Evolutionary conservation across 2,113 vertebrate species (phyloP), one percentile per base, ranked within the genome.

Genomic region (Scopus umbretta): DNA sequence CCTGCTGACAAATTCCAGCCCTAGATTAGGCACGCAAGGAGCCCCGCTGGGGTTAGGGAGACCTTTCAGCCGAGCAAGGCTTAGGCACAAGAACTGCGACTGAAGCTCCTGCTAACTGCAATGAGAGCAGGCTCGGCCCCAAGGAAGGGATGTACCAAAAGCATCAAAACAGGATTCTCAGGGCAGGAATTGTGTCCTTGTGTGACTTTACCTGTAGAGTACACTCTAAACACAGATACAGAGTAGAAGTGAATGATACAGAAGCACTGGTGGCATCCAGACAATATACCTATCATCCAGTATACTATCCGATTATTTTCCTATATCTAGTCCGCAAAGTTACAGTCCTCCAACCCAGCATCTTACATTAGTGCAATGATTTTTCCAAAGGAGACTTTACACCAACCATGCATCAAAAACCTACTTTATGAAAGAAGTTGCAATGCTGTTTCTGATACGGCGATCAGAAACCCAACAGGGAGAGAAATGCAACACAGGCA

Each of bases 321-420:
- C n/a, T 59, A 26, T 40, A 52, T 22, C 65, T 26, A 62, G 11
- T 8, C 63, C 0, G 0, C 61, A 59, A 43, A 42, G 22, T 74
- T 38, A n/a, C 26, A 95, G 40, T 43, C 32, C 34, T 66, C 72
- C 49, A 25, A 65, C 30, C 11, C 42, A 21, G 7, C 5, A 3
- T 50, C 42, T 58, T 58, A 59, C 13, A 22, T 73, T 20, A 81
- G 58, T 2, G 1, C 43, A 63, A 11, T 0, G 0, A 6, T 73
- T 87, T 89, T 91, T 94, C 84, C 67, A 27, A 87, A 90, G 49
- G 40, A 87, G 22, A 7, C 36, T 87, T 89, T 52, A 49, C 16
- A 61, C 45, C 8, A 16, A 32, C 32, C 0, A 0, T 20, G 53
- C 52, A 58, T 65, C 74, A 94, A 53, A 87, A 65, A 21, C 34